Percentiles rank a stretch among this genome's conserved stretches.
Conservation (phyloP, 2,797 vertebrate genomes). For the Danio aesculapii region DNA sequence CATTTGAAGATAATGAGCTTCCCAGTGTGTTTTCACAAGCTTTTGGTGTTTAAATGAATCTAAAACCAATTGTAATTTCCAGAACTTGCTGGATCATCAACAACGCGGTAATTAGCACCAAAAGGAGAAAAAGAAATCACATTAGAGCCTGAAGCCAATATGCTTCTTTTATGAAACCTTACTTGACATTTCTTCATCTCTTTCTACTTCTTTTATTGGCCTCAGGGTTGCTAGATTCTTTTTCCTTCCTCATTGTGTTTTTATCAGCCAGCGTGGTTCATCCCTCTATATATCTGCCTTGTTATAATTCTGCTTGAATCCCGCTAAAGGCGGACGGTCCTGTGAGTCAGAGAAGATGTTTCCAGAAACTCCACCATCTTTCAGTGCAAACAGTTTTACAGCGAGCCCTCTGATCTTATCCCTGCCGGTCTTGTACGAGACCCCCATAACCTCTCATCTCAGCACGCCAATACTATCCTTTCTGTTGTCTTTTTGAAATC, state of each 20-base stretch:
- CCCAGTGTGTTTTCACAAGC: not conserved
- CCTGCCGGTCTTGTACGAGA: conserved; percentile 7
- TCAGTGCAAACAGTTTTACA: conserved; percentile 11
- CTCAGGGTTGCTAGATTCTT: conserved; percentile 56
- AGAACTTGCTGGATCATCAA: conserved; percentile 10
- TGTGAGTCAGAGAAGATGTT: conserved; percentile 42
- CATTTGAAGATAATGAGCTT: conserved; percentile 3
- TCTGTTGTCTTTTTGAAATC: not conserved
- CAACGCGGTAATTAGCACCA: conserved; percentile 26
- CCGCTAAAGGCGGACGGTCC: conserved; percentile 7
- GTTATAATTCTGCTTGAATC: conserved; percentile 33
- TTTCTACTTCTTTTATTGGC: conserved; percentile 60
- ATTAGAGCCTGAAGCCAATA: conserved; percentile 64
- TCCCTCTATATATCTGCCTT: conserved; percentile 20
- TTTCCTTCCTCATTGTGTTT: conserved; percentile 35
- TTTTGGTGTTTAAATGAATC: conserved; percentile 22
- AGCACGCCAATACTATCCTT: not conserved
- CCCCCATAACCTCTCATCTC: conserved; percentile 27
- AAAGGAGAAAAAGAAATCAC: not conserved
- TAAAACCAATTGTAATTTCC: conserved; percentile 13
- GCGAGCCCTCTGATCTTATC: conserved; percentile 16
- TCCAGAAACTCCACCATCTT: not conserved
- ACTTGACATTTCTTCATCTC: conserved; percentile 69
- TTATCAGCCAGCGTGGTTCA: not conserved
- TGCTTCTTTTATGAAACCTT: conserved; percentile 70